Conservation (phyloP, 2,888 invertebrate species). For the Agrochola lychnidis region DNA sequence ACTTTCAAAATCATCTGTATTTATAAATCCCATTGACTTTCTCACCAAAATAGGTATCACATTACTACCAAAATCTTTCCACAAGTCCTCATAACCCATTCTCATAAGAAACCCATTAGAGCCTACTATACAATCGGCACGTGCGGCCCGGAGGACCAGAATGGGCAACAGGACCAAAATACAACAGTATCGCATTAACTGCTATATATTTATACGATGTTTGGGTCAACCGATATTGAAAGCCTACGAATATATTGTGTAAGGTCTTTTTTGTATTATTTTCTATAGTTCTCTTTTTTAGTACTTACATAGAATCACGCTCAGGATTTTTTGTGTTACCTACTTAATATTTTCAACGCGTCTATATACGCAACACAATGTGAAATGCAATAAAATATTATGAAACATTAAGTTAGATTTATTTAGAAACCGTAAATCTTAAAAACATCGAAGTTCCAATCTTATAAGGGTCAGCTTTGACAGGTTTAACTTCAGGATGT, state of each 20-base stretch:
- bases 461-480: too few relatives aligned
- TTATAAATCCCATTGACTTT: neutral
- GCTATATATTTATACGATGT: constrained; percentile 62
- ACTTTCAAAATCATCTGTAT: neutral
- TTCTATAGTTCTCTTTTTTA: constrained; percentile 27
- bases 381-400: neutral
- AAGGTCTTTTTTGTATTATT: constrained; percentile 42
- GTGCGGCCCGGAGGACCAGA: constrained; percentile 51
- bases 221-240: constrained; percentile 57
- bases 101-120: constrained; percentile 60
- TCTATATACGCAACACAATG: rapidly evolving
- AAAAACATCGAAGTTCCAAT: too few relatives aligned
- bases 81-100: constrained; percentile 55
- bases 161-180: constrained; percentile 56
- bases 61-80: constrained; percentile 31
- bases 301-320: constrained; percentile 24
- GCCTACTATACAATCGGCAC: constrained; percentile 56
- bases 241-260: constrained; percentile 50
- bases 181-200: constrained; percentile 70
- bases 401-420: neutral
- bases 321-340: constrained; percentile 14
- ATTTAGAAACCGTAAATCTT: too few relatives aligned
- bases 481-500: too few relatives aligned
- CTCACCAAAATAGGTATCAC: constrained; percentile 17
- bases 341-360: constrained; percentile 8